Evolutionary conservation across 1,140 invertebrate species (phyloP), one percentile per base, ranked within the genome.

Genomic region (Lordiphosa mommai): DNA sequence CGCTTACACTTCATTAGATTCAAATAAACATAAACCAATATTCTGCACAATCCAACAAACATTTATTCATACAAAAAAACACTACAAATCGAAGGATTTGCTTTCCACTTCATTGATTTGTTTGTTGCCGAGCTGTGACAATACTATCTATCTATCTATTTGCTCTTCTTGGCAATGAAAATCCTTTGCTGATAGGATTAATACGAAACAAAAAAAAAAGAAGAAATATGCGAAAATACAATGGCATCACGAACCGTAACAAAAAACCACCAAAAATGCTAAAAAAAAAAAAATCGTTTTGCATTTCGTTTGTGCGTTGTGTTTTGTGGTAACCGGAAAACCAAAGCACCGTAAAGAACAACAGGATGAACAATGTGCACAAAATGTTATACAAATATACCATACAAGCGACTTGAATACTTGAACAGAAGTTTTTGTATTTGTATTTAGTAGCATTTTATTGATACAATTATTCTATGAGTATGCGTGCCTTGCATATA

Each of bases 371-470:
- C 44, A 47, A 47, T 47, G 44, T 47, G 29, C 43, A 47, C 13
- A 47, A 47, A 47, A 47, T 47, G 44, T 47, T 47, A 47, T 47
- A 47, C 44, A 47, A 47, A 47, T 47, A 33, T 47, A 29, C 13
- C 13, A 7, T n/a, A 43, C 40, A 43, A 27, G 40, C 40, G 20
- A 43, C 23, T 47, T 12, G 44, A 47, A 47, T 47, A 47, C 13
- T 47, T 47, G 12, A 32, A 47, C 30, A 32, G 23, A 16, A 32
- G 44, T 47, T 27, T 12, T 43, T n/a, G n/a, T n/a, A n/a, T n/a
- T 43, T 43, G 20, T 43, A 43, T 43, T 27, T 43, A 27, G 14
- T 47, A 7, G 23, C 4, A 27, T 4, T 47, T 27, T 47, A 33
- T 30, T 33, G 14, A 29, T 20, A 10, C 6, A 13, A 12, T 12